These are phyloP conservation scores for Phalloptychus januarius DNA, from an alignment of 2,797 vertebrate genomes.

Conservation along the genomic window DNA sequence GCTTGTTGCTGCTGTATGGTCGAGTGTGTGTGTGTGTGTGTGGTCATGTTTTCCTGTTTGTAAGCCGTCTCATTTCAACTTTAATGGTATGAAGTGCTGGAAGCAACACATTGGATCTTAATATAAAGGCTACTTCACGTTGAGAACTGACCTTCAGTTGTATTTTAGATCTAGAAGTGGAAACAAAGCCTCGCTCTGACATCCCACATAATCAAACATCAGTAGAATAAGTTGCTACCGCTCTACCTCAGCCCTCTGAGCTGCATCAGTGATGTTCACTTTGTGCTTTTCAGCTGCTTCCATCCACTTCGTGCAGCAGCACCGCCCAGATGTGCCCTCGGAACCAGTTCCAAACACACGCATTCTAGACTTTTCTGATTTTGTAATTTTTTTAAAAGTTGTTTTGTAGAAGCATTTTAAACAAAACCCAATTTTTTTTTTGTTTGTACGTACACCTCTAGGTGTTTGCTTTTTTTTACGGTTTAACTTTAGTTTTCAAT, in stretches of 20 bases:
- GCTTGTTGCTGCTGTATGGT: constrained; percentile 46
- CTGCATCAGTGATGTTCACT: constrained; percentile 21
- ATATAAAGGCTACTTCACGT: background rate
- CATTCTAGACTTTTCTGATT: constrained; percentile 8
- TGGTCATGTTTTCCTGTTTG: background rate
- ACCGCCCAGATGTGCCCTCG: background rate
- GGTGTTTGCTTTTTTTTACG: constrained; percentile 22
- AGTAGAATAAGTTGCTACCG: constrained; percentile 19
- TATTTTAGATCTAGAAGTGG: background rate
- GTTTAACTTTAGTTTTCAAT: constrained; percentile 45
- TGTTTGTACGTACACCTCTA: constrained; percentile 19
- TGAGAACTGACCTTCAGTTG: constrained; percentile 1
- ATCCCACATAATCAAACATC: background rate
- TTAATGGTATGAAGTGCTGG: constrained; percentile 14
- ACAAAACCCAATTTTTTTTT: background rate
- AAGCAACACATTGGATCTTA: constrained; percentile 18
- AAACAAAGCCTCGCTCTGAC: background rate
- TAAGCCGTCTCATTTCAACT: constrained; percentile 2
- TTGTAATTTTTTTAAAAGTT: constrained; percentile 14
- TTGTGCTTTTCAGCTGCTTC: background rate
- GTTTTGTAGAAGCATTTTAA: constrained; percentile 13
- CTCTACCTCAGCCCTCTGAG: constrained; percentile 59
- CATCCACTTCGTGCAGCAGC: background rate
- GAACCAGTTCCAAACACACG: background rate
- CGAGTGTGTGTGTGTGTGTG: constrained; percentile 9